These are phyloP conservation scores for Spea bombifrons DNA, from an alignment of 2,113 vertebrate genomes.

Conservation along the genomic window DNA sequence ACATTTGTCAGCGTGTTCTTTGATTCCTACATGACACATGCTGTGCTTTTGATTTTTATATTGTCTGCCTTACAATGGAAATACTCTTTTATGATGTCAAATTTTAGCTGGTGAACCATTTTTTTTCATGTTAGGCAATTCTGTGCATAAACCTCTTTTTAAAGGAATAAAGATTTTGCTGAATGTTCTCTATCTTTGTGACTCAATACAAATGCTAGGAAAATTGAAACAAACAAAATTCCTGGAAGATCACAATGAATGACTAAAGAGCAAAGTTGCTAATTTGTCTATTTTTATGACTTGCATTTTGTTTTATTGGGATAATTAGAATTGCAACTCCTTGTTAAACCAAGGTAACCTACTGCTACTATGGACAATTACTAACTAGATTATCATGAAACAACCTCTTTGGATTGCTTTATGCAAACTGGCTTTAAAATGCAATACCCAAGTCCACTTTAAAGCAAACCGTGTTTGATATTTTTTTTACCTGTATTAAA, in stretches of 20 bases:
- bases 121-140: neutral
- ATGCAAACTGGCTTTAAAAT: no score
- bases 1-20: neutral
- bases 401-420: no score
- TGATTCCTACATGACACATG: neutral
- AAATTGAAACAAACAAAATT: neutral
- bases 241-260: neutral
- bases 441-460: no score
- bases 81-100: neutral
- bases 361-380: no score
- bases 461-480: no score
- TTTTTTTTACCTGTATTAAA: no score
- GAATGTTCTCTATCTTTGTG: neutral
- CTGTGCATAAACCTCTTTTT: neutral
- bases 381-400: no score
- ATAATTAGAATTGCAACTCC: no score
- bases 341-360: no score
- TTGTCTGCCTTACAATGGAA: neutral
- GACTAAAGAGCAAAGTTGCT: no score
- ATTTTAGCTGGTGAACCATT: neutral
- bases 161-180: neutral
- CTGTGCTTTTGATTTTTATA: neutral
- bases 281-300: no score
- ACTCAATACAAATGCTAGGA: neutral
- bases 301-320: no score